A percentile compares a stretch with the other conserved stretches of the same genome.
Conservation (phyloP, 2,797 vertebrate species). For the Molossus molossus region DNA sequence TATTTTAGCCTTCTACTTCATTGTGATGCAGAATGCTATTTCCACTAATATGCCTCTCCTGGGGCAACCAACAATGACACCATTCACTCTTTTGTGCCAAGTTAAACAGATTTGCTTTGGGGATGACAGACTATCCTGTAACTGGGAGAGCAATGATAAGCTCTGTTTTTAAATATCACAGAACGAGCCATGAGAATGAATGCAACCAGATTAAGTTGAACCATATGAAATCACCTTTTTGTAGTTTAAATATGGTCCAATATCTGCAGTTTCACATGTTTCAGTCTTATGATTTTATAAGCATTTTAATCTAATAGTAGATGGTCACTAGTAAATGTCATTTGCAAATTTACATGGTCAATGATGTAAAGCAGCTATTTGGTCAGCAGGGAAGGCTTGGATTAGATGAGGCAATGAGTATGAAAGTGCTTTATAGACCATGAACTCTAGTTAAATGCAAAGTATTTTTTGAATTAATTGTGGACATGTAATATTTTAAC, state of each 20-base stretch:
- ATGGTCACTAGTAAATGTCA: conserved; percentile 49
- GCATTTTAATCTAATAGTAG: conserved; percentile 64
- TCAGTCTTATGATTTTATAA: conserved; percentile 46
- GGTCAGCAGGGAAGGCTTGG: conserved; percentile 45
- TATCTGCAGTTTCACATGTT: conserved; percentile 22
- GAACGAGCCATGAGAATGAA: neutral
- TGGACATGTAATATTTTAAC: conserved; percentile 49
- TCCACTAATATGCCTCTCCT: neutral
- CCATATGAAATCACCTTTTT: conserved; percentile 52
- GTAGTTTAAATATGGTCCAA: conserved; percentile 17
- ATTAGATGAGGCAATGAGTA: conserved; percentile 57
- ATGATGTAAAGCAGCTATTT: conserved; percentile 56
- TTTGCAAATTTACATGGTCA: conserved; percentile 60
- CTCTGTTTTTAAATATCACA: neutral
- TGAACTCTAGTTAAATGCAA: conserved; percentile 60
- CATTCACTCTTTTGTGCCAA: conserved; percentile 1
- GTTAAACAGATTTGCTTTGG: neutral
- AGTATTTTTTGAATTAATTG: conserved; percentile 57
- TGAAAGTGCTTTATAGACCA: conserved; percentile 65
- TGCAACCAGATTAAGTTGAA: conserved; percentile 14
- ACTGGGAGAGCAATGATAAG: neutral
- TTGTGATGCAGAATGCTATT: neutral
- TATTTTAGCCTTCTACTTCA: neutral
- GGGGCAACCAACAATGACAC: neutral
- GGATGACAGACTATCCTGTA: neutral